Base-by-base conservation (phyloP, 2,888 invertebrate genomes). In the Archips xylosteana region DNA sequence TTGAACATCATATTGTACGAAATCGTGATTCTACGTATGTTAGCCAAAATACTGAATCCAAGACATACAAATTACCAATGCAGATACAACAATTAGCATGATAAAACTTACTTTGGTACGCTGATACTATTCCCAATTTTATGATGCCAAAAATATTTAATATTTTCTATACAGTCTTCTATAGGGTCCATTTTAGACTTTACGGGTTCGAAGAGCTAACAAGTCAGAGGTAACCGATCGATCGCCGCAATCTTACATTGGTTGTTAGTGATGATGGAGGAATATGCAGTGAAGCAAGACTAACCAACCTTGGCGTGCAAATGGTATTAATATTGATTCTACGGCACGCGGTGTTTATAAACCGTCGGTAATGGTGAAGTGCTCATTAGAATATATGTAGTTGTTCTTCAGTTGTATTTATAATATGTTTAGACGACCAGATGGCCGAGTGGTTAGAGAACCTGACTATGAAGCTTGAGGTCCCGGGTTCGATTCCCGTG, bases 281-380 rank as follows among this genome's bases (percentile, higher is more conserved):
- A 32, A 12, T 10, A 64, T 63, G 63, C 54, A 59, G 36, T 62
- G 67, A 59, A 68, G 63, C 49, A 63, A 64, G 32, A 72, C 67
- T 45, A 63, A 68, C 15, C 47, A 69, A 60, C 68, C 73, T 73
- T 69, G 68, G 34, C 59, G 63, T 47, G 63, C 68, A 62, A 72
- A 62, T 45, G 15, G 12, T 59, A 64, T 69, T 68, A 36, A 73
- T 69, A 64, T 51, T 64, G 63, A 73, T 68, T 69, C 68, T 57
- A 67, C 47, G 54, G 45, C 67, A 68, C 45, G 51, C 36, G 36
- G 49, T 60, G 42, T 15, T 51, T 68, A 49, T 49, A 54, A 68
- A 73, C 59, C 67, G 5, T 0, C 4, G 47, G 67, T 47, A 47
- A 70, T 34, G n/a, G 10, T 45, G 15, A 67, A 12, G 32, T 34